Conservation (phyloP, 2,888 invertebrate genomes). For the Neocrepidodera transversa region DNA sequence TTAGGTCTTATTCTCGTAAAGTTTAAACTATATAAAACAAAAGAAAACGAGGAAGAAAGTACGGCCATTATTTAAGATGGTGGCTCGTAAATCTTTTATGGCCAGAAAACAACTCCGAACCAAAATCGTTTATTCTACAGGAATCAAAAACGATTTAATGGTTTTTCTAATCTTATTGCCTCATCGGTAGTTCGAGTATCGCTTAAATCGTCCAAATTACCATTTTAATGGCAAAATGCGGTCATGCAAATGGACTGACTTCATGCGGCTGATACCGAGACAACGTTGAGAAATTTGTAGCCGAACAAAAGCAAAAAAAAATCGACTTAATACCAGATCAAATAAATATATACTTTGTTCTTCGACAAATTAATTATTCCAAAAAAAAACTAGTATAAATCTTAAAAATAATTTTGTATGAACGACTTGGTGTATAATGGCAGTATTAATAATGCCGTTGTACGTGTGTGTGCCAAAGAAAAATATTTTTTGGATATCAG, state of each 20-base stretch:
- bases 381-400: too few relatives aligned
- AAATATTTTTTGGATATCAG: too few relatives aligned
- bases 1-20: conserved; percentile 29
- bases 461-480: too few relatives aligned
- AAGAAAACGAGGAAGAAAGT: conserved; percentile 24
- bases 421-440: too few relatives aligned
- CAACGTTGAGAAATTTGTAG: conserved; percentile 5
- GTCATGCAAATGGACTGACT: conserved; percentile 23
- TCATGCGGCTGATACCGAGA: conserved; percentile 18
- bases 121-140: conserved; percentile 31
- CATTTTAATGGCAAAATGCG: conserved; percentile 27
- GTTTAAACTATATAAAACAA: conserved; percentile 29
- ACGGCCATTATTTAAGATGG: conserved; percentile 32
- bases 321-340: too few relatives aligned
- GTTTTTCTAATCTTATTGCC: conserved; percentile 24
- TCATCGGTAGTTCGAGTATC: conserved; percentile 26
- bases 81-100: conserved; percentile 35
- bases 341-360: too few relatives aligned
- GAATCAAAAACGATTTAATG: conserved; percentile 29
- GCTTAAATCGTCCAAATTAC: conserved; percentile 26
- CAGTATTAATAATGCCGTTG: too few relatives aligned
- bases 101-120: conserved; percentile 33
- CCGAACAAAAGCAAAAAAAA: background rate
- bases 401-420: too few relatives aligned
- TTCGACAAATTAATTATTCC: too few relatives aligned